These are phyloP conservation scores for Mechanitis messenoides DNA, from an alignment of 2,888 invertebrate species.

Conservation along the genomic window DNA sequence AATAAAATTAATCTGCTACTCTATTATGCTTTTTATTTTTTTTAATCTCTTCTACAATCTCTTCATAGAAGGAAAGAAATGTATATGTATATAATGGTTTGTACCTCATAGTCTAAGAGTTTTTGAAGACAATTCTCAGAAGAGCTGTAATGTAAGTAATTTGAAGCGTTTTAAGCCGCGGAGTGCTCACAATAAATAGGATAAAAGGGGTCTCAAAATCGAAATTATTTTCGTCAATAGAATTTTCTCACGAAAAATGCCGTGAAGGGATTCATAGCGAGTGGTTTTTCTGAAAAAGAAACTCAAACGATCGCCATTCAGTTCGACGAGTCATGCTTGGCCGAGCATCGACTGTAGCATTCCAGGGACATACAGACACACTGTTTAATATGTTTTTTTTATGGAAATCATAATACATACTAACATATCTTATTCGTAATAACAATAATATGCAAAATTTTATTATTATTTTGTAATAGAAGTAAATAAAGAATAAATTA, in stretches of 20 bases:
- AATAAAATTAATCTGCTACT: background rate
- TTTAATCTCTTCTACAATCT: too few relatives aligned
- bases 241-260: conserved; percentile 57
- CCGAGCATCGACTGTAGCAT: conserved; percentile 21
- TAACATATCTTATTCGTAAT: too few relatives aligned
- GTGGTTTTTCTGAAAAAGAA: conserved; percentile 24
- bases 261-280: conserved; percentile 50
- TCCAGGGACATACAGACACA: conserved; percentile 14
- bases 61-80: too few relatives aligned
- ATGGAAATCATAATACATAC: background rate
- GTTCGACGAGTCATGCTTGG: conserved; percentile 24
- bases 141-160: conserved; percentile 29
- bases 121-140: conserved; percentile 8
- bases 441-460: background rate
- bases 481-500: too few relatives aligned
- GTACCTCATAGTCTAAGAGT: too few relatives aligned
- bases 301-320: conserved; percentile 26
- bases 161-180: conserved; percentile 34
- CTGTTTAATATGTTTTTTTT: background rate
- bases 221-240: conserved; percentile 61
- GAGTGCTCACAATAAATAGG: conserved; percentile 39
- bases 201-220: conserved; percentile 48
- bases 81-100: too few relatives aligned
- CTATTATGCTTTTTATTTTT: background rate
- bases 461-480: background rate